These are phyloP conservation scores for Psilopogon haemacephalus DNA, from an alignment of 2,113 vertebrate species.

Conservation along the genomic window DNA sequence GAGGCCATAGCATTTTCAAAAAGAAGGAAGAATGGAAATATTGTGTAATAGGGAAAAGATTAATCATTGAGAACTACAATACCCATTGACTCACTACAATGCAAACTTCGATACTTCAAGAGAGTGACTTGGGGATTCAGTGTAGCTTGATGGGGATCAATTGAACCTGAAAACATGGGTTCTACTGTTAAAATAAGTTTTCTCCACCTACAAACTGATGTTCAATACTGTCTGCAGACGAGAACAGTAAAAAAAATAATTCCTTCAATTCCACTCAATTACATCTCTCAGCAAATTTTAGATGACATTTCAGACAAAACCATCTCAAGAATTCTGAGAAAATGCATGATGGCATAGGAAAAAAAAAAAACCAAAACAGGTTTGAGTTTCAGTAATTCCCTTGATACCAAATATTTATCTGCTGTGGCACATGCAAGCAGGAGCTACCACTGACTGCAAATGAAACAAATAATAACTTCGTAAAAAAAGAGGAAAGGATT, in stretches of 20 bases:
- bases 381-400: neutral
- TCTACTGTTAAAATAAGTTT: neutral
- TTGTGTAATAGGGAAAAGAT: neutral
- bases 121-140: neutral
- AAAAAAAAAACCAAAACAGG: neutral
- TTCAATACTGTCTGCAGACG: neutral
- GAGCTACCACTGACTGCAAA: neutral
- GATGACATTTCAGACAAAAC: neutral
- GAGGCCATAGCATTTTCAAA: neutral
- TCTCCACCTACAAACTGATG: neutral
- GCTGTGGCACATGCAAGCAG: neutral
- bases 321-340: neutral
- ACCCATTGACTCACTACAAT: neutral
- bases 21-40: neutral
- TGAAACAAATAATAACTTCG: neutral
- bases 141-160: neutral
- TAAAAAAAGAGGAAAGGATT: neutral
- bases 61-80: neutral
- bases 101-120: neutral
- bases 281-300: neutral
- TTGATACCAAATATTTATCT: neutral
- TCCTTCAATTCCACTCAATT: neutral
- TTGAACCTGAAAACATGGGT: fast-evolving
- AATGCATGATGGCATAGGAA: neutral
- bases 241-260: neutral